Percentiles rank a stretch among this genome's conserved stretches.
phyloP scores from a whole-genome alignment of 2,797 vertebrate genomes.

The Ibycter americanus region DNA sequence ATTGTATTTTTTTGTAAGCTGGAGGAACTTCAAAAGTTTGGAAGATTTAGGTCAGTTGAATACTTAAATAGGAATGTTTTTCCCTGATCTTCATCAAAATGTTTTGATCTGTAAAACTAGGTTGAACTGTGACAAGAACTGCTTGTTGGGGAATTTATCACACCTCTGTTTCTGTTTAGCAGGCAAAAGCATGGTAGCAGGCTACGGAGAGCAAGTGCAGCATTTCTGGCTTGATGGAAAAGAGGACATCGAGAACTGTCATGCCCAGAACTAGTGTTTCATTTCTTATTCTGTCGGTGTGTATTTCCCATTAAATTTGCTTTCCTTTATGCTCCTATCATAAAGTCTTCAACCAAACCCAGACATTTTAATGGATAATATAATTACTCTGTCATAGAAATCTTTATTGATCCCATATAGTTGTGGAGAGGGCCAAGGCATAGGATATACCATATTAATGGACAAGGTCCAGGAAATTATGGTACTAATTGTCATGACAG shows the following conservation, averaged over 20 bases:
- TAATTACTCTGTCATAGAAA: neutral
- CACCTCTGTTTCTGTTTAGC: neutral
- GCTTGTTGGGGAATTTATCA: conserved; percentile 3
- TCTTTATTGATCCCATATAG: neutral
- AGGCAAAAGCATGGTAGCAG: neutral
- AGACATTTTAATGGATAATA: neutral
- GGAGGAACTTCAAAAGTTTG: conserved; percentile 10
- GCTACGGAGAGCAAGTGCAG: neutral
- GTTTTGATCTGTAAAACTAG: conserved; percentile 30
- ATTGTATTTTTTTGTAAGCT: neutral
- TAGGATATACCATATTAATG: neutral
- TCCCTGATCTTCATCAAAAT: conserved; percentile 15
- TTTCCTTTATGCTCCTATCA: neutral
- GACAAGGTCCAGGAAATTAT: neutral
- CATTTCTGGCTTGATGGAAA: neutral
- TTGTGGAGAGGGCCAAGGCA: neutral
- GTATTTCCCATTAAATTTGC: neutral
- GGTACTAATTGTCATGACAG: neutral
- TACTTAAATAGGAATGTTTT: neutral
- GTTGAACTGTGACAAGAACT: neutral
- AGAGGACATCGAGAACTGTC: neutral
- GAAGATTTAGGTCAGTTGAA: conserved; percentile 34
- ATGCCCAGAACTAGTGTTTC: neutral
- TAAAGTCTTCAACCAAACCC: neutral
- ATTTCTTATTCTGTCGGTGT: neutral